Base-by-base conservation (phyloP, 2,113 vertebrate genomes). In the Odontophorus gujanensis region DNA sequence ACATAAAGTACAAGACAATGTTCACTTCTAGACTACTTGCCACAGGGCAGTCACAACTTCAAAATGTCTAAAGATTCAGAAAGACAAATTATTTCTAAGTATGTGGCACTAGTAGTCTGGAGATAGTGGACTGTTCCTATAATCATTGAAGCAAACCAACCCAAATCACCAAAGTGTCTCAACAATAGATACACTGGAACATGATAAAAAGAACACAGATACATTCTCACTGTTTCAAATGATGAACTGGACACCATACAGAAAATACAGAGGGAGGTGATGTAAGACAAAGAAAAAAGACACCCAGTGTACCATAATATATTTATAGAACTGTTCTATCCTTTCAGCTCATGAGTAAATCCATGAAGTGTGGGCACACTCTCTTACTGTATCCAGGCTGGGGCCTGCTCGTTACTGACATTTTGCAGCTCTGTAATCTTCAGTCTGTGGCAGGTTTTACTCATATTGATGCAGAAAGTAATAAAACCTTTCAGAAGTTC, bases 351-450 rank as follows among this genome's bases (percentile, higher is more conserved):
- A 13, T 26, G 28, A 38, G 26, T 9, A 20, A 57, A 36, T 6
- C 45, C 17, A 11, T 6, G 38, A 83, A 34, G 78, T 7, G 16
- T 0, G 0, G 40, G n/a, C 73, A 47, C 5, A 2, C 12, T n/a
- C 25, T 32, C 24, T 36, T 43, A 36, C 43, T 71, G 48, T 32
- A 36, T 26, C 28, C 20, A 20, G 59, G 32, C 24, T 42, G 17
- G 50, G 81, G 14, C 24, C 38, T 40, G 18, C 43, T 65, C 11
- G 47, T 43, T 4, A 2, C 47, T 58, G 55, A 21, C 4, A 1
- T 58, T 19, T 62, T 65, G 25, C 30, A 69, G 50, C 34, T 83
- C 55, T 50, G 20, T 24, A 38, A 17, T 30, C 21, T 82, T 40
- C 8, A 21, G 6, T 42, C 48, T 72, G 20, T 15, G 32, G 8